Evolutionary conservation across 1,140 invertebrate species (phyloP), one percentile per base, ranked within the genome.

Genomic region (Caenorhabditis briggsae): DNA sequence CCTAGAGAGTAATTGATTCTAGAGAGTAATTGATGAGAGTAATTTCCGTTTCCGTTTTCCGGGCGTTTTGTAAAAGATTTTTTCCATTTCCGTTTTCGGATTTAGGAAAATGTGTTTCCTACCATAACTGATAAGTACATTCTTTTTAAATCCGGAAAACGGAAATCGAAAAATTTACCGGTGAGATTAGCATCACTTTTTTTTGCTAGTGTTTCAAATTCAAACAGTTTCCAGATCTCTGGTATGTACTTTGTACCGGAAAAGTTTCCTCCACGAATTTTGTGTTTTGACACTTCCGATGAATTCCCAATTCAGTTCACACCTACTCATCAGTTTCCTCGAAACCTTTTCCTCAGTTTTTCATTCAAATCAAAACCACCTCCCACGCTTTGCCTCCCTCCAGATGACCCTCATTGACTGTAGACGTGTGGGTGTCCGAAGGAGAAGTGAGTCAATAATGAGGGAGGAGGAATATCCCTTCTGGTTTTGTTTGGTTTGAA

Each of bases 321-420:
- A 70, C 41, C 20, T 70, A 70, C 41, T 70, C 41, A 12, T 70
- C 9, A 43, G 25, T 64, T 64, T 64, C 59, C 59, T 70, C 41
- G 18, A 11, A 48, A 78, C 33, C 70, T 16, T 50, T 41, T 65
- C 61, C 61, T 53, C 33, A 33, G 33, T 33, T 33, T 53, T 53
- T 25, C 25, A 33, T 41, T 65, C 56, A 59, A 59, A 59, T 23
- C 59, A 18, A 20, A 33, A 25, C 41, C 20, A 23, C 70, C 70
- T 78, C 70, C 70, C 70, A 50, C 70, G 43, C 70, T 20, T 78
- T 23, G 5, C 46, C 6, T 48, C 46, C 20, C 41, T 20, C 18
- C 46, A 50, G 70, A 78, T 78, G 70, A 78, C 70, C 70, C 70
- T 78, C 70, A 53, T 78, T 78, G 70, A 78, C 70, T 78, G 70